Evolutionary conservation across 2,113 vertebrate genomes (phyloP).

Genomic region (Eretmochelys imbricata): DNA sequence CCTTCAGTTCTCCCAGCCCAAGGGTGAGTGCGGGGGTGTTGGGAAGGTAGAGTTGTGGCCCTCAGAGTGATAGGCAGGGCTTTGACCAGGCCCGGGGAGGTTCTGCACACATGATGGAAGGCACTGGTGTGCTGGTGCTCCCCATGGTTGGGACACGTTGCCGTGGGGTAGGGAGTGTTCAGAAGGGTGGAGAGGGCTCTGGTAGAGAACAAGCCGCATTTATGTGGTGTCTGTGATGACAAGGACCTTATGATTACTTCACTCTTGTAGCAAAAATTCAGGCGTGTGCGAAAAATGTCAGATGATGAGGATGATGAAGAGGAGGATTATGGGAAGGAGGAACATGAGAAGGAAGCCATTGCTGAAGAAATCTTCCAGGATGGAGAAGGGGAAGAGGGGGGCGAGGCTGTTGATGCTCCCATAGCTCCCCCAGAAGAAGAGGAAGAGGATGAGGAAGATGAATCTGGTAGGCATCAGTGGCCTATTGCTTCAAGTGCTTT

Average conservation of each 20-base stretch:
- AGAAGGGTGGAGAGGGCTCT: neutral
- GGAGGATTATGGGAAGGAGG: constrained; percentile 86
- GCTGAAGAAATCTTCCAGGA: constrained; percentile 97
- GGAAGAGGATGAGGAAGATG: constrained; percentile 94
- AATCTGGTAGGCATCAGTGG: constrained; percentile 84
- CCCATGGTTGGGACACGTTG: no score
- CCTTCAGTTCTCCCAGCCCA: neutral
- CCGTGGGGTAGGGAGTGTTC: neutral
- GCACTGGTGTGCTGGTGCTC: neutral
- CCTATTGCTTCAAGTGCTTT: neutral
- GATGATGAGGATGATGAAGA: constrained; percentile 96
- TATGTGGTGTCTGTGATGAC: neutral
- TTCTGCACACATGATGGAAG: neutral
- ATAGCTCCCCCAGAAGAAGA: constrained; percentile 84
- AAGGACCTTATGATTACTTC: neutral
- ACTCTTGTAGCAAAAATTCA: constrained; percentile 91
- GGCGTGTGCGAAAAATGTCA: constrained; percentile 93
- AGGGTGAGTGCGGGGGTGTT: neutral
- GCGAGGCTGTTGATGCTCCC: constrained; percentile 85
- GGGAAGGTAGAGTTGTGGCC: neutral
- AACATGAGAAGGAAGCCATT: constrained; percentile 93
- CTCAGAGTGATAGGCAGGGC: neutral
- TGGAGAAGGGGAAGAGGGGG: constrained; percentile 92
- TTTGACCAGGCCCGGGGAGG: neutral
- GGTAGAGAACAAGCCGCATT: neutral